phyloP scores from a whole-genome alignment of 2,113 vertebrate genomes.

The Hepsetus odoe region DNA sequence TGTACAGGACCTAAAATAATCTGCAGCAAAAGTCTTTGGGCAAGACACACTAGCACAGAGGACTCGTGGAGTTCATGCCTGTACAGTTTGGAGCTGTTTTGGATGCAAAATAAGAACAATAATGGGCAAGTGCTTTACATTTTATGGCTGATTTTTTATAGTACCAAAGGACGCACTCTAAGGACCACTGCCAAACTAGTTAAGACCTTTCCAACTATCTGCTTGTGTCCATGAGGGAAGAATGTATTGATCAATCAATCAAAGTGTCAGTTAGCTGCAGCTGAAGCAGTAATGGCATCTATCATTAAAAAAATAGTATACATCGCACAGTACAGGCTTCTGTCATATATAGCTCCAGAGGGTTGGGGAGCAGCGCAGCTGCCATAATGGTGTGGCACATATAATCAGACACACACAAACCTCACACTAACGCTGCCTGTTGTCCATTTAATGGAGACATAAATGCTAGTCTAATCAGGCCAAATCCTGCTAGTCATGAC shows the following conservation, averaged over 20 bases:
- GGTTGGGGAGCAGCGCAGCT: constrained; percentile 58
- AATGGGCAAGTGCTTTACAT: too few species aligned
- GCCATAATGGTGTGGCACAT: constrained; percentile 35
- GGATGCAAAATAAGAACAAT: too few species aligned
- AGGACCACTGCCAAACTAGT: neutral
- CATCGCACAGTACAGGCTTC: constrained; percentile 51
- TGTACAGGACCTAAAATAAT: too few species aligned
- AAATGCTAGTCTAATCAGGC: constrained; percentile 62
- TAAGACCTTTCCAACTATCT: neutral
- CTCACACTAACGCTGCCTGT: constrained; percentile 40
- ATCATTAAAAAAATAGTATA: constrained; percentile 53
- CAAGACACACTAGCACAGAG: too few species aligned
- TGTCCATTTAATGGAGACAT: neutral
- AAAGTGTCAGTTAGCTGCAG: constrained; percentile 61
- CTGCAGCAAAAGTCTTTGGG: too few species aligned
- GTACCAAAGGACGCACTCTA: neutral
- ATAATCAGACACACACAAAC: constrained; percentile 60
- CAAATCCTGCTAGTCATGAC: constrained; percentile 59
- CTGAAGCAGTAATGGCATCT: constrained; percentile 48
- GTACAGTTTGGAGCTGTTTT: too few species aligned
- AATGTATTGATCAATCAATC: constrained; percentile 57
- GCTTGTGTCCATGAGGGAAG: constrained; percentile 33
- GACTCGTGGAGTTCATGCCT: too few species aligned
- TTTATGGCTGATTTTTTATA: neutral
- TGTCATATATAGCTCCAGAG: constrained; percentile 65